These are phyloP conservation scores for Nothura maculosa DNA, from an alignment of 2,797 vertebrate genomes.

Conservation along the genomic window DNA sequence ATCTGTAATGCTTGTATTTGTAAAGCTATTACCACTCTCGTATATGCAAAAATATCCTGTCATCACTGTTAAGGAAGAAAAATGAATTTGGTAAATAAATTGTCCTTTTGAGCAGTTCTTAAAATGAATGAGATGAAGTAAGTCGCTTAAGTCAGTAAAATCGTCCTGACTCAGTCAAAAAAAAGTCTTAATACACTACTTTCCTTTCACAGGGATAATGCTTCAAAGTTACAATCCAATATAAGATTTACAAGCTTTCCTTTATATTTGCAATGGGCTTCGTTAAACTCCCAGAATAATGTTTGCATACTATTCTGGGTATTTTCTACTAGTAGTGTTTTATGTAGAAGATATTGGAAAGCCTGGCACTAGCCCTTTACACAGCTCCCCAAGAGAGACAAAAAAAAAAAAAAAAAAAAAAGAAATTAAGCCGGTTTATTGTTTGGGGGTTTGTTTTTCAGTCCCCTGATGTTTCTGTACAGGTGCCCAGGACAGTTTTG, in stretches of 20 bases:
- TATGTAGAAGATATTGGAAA: neutral
- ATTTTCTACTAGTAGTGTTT: neutral
- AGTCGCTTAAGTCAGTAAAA: neutral
- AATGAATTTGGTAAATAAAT: neutral
- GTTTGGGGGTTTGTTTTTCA: neutral
- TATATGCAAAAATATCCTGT: neutral
- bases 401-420: neutral
- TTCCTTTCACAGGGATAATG: neutral
- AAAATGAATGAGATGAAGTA: neutral
- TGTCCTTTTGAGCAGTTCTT: neutral
- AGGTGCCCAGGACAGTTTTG: neutral
- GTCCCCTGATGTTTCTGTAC: neutral
- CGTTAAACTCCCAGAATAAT: neutral
- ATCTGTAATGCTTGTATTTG: accelerated
- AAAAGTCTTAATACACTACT: neutral
- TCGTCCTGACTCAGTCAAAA: neutral
- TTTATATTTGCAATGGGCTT: neutral
- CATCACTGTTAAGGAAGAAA: neutral
- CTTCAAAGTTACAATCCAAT: neutral
- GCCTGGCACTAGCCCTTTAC: neutral
- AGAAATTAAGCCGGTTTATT: neutral
- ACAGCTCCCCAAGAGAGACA: accelerated
- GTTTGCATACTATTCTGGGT: neutral
- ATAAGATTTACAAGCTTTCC: neutral
- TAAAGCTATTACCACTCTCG: neutral